A percentile compares a stretch with the other conserved stretches of the same genome.
Conservation (phyloP, 2,797 vertebrate genomes). For the Dromococcyx pavoninus region DNA sequence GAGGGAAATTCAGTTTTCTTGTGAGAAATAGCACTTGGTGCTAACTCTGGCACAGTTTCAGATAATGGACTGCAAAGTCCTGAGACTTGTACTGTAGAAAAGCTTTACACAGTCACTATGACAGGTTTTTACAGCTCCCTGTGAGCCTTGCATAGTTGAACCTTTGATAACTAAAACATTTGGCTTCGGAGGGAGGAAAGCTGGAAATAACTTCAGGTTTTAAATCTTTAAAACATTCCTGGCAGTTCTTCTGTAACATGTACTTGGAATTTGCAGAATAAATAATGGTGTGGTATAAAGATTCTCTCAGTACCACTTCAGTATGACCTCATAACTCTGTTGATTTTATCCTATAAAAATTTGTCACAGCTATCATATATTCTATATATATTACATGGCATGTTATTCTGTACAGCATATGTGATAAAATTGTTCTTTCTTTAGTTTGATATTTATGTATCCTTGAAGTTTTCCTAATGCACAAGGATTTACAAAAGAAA, state of each 20-base stretch:
- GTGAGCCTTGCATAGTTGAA: background rate
- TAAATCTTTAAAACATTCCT: constrained; percentile 39
- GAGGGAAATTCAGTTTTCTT: background rate
- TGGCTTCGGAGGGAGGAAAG: background rate
- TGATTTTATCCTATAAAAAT: constrained; percentile 21
- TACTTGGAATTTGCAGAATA: constrained; percentile 1
- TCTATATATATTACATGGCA: background rate
- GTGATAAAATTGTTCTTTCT: background rate
- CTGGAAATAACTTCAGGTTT: constrained; percentile 38
- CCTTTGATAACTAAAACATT: constrained; percentile 47
- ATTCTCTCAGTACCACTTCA: background rate
- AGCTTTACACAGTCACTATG: background rate
- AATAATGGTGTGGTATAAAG: background rate
- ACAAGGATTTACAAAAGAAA: background rate
- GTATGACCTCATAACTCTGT: background rate
- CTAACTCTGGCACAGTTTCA: constrained; percentile 2
- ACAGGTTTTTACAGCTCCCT: constrained; percentile 40
- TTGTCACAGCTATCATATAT: background rate
- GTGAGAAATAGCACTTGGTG: constrained; percentile 28
- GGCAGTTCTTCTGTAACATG: background rate
- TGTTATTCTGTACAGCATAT: background rate
- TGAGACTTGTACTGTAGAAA: background rate
- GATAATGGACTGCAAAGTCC: constrained; percentile 18
- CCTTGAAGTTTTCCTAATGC: background rate
- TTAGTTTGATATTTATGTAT: background rate